Conservation (phyloP, 2,888 invertebrate genomes). For the Vanessa cardui region DNA sequence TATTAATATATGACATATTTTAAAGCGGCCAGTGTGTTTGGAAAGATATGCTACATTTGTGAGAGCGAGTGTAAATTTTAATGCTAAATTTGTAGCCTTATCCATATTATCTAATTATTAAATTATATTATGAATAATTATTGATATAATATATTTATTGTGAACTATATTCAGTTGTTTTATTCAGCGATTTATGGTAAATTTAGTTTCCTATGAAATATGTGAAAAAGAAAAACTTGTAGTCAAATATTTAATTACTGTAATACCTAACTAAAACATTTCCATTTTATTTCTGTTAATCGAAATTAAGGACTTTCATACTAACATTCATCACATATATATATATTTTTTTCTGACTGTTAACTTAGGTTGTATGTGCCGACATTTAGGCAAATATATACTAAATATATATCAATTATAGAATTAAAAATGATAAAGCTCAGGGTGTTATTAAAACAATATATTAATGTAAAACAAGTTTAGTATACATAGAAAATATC, state of each 20-base stretch:
- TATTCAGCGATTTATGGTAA: constrained; percentile 24
- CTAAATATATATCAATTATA: too few species aligned
- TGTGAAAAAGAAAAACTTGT: too few species aligned
- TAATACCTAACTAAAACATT: too few species aligned
- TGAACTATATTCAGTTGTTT: constrained; percentile 47
- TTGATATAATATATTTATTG: constrained; percentile 79
- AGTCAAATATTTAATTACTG: too few species aligned
- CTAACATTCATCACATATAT: too few species aligned
- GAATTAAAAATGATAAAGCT: too few species aligned
- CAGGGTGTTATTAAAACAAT: background rate
- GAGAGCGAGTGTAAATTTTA: constrained; percentile 63
- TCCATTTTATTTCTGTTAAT: too few species aligned
- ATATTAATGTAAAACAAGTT: background rate
- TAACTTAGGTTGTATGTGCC: too few species aligned
- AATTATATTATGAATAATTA: constrained; percentile 66
- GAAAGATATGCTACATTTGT: constrained; percentile 58
- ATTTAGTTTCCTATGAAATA: too few species aligned
- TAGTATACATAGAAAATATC: constrained; percentile 9
- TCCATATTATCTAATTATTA: constrained; percentile 71
- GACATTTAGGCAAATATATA: too few species aligned
- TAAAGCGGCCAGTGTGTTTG: constrained; percentile 43
- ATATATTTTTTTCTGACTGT: too few species aligned
- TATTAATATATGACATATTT: constrained; percentile 7
- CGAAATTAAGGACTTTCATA: too few species aligned
- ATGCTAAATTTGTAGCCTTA: constrained; percentile 76